Evolutionary conservation across 2,113 vertebrate genomes (phyloP), one percentile per base, ranked within the genome.

Genomic region (Heterotis niloticus): DNA sequence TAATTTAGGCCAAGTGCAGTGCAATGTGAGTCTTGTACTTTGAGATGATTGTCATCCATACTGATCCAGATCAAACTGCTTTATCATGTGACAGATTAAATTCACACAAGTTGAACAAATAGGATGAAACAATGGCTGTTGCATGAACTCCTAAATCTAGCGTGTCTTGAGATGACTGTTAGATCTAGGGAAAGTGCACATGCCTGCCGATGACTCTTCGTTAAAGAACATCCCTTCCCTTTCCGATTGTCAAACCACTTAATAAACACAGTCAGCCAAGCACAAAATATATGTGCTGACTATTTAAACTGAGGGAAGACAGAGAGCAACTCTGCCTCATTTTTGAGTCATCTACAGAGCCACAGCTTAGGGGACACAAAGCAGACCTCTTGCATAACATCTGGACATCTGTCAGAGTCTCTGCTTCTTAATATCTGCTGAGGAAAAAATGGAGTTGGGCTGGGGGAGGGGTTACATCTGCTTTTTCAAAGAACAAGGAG

Each of bases 321-420:
- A 71, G 12, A 26, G n/a, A 44, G 29, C 11, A 62, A 57, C 12
- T 56, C 10, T 13, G 66, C 5, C 18, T 18, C 28, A 17, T 13
- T 56, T 59, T 29, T 20, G 4, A 17, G 17, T 9, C 24, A 28
- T 54, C 56, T 1, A 12, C 20, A 64, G 74, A 16, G 59, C 17
- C 9, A 44, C 10, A 18, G 24, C 14, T 75, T 1, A 7, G 28
- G 28, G 18, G 74, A 28, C 18, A 28, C 0, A 11, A 44, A 64
- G 10, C 26, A 4, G 10, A 18, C 13, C 10, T 14, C 56, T 52
- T 78, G 26, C 18, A 23, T 70, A 78, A 78, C 77, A 78, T 62
- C 67, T 78, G 77, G 66, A 56, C 56, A 78, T 69, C 65, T 78
- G 77, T 44, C 28, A 20, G 66, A 5, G 54, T 70, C 77, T 68